Percentiles rank a stretch among this genome's conserved stretches.
Conservation (phyloP, 2,113 vertebrate species). For the Myanophis thanlyinensis region DNA sequence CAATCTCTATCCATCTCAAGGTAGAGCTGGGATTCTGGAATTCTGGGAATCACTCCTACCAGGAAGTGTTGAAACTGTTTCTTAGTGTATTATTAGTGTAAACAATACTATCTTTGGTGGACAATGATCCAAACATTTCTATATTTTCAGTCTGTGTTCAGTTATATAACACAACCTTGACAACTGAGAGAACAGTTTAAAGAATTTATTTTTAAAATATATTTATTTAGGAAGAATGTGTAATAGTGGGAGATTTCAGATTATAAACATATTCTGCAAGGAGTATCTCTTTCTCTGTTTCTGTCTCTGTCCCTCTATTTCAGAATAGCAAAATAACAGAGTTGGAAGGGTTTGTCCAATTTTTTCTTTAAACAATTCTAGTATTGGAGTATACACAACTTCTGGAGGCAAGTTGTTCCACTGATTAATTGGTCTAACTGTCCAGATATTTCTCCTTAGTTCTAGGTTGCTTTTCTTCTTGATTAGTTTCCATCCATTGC, state of each 20-base stretch:
- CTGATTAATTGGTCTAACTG: no score
- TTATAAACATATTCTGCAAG: conserved; percentile 34
- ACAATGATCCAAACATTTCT: no score
- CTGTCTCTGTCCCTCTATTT: no score
- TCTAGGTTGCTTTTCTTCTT: no score
- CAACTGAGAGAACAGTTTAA: neutral
- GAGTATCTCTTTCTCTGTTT: conserved; percentile 22
- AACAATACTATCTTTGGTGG: neutral
- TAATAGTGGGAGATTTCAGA: conserved; percentile 18
- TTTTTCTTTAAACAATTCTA: no score
- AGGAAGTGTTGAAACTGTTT: neutral
- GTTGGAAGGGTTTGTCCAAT: no score
- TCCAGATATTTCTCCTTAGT: no score
- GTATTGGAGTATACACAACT: no score
- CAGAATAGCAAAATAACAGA: no score
- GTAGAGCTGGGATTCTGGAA: neutral
- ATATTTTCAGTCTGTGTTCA: neutral
- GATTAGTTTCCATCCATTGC: no score
- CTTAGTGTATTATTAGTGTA: neutral
- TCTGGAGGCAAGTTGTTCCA: no score
- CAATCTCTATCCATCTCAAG: neutral
- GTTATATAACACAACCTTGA: neutral
- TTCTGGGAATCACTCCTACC: neutral
- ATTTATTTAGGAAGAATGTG: conserved; percentile 20
- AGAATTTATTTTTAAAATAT: conserved; percentile 5